These are phyloP conservation scores for Dryomyza anilis DNA, from an alignment of 2,888 invertebrate species.

Conservation along the genomic window DNA sequence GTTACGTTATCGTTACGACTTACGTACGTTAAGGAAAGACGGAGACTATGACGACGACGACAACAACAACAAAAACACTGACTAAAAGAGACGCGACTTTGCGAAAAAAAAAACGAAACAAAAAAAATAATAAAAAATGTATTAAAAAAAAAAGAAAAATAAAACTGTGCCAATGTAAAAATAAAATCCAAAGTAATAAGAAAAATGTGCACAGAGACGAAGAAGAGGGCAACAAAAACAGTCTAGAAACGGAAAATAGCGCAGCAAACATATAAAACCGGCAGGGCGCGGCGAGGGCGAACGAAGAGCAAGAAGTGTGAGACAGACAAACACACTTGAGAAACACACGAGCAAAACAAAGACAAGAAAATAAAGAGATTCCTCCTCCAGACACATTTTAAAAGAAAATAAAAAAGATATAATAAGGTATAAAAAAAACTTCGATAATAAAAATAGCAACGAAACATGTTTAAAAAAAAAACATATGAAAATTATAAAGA, in stretches of 20 bases:
- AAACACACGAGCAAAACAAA: conserved; percentile 17
- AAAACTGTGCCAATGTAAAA: conserved; percentile 22
- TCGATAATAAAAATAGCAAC: not conserved
- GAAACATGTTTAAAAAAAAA: not conserved
- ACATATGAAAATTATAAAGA: conserved; percentile 7
- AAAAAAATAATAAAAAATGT: conserved; percentile 1
- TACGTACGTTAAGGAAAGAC: conserved; percentile 18
- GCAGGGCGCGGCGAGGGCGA: not conserved
- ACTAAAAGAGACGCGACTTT: conserved; percentile 18
- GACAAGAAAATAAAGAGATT: conserved; percentile 16
- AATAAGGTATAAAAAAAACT: not conserved
- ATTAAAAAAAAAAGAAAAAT: conserved; percentile 12
- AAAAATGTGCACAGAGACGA: not conserved
- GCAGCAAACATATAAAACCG: not conserved
- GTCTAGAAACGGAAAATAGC: conserved; percentile 12
- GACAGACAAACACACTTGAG: not conserved
- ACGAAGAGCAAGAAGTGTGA: not conserved
- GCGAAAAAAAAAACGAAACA: conserved; percentile 13
- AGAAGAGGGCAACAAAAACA: not conserved
- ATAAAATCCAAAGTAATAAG: not conserved
- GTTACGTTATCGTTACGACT: too few species aligned
- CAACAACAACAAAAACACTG: conserved; percentile 3
- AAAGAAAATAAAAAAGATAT: not conserved
- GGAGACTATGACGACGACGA: conserved; percentile 14
- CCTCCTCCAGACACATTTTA: conserved; percentile 7